Conservation (phyloP, 2,797 vertebrate species). For the Apodemus agrarius region DNA sequence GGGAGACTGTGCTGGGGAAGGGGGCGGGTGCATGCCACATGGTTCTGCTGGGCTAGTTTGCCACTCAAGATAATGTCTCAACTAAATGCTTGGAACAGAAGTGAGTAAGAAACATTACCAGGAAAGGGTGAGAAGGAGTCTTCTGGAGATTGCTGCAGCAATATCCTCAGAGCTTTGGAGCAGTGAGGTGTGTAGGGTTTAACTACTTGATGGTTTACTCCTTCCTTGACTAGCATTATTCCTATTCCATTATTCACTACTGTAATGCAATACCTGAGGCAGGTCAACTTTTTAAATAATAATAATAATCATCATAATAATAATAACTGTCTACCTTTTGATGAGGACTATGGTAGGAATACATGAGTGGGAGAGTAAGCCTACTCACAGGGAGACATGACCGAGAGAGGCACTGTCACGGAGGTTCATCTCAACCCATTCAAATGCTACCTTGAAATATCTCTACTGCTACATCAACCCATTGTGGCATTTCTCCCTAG, state of each 20-base stretch:
- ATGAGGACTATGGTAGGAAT: background rate
- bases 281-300: background rate
- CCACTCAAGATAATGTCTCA: background rate
- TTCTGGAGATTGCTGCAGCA: background rate
- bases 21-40: background rate
- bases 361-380: background rate
- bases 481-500: background rate
- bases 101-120: accelerated
- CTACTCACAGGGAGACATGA: background rate
- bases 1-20: background rate
- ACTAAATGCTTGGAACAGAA: accelerated
- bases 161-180: background rate
- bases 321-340: background rate
- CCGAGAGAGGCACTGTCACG: too few relatives aligned
- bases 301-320: background rate
- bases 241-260: background rate
- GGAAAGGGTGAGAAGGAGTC: background rate
- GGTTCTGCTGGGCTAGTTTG: background rate
- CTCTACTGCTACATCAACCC: background rate
- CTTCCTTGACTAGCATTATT: background rate
- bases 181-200: background rate
- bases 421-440: background rate
- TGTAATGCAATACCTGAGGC: background rate
- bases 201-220: background rate
- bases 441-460: background rate